Base-by-base conservation (phyloP, 1,140 invertebrate species). In the Papilio machaon region DNA sequence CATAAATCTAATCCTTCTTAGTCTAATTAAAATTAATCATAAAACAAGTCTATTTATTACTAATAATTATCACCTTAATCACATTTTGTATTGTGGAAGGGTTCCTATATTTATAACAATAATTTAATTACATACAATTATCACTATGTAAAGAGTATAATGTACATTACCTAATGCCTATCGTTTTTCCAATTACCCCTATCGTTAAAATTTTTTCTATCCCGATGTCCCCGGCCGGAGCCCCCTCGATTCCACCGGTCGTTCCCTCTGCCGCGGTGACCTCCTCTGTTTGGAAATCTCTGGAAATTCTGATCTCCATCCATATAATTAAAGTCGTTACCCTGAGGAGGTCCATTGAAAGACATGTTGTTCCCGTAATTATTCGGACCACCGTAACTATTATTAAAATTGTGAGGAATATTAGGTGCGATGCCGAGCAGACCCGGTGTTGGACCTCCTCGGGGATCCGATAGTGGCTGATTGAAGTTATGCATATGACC, bases 341-440 rank as follows among this genome's bases (percentile, higher is more conserved):
- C 87, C 17, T 87, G 86, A 15, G 89, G 85, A 54, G 89, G 91
- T n/a, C 91, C 92, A 81, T 94, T 95, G 79, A 91, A 94, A 47
- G 87, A 86, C 88, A 94, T 93, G 84, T 93, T 93, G 84, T 93
- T 94, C 19, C 88, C 88, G 81, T 90, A 93, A 86, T 92, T 94
- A 82, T 91, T 91, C 38, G 92, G 91, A 11, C 90, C 91, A 75
- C 90, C 90, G 83, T 91, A 94, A 79, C 91, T 87, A 79, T 82
- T 90, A 86, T 93, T 93, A 82, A 92, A 95, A 85, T 92, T 93
- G 82, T 94, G 94, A 9, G 94, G 94, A 46, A 95, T 93, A 83
- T 94, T 95, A 23, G 94, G 94, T 54, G 94, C 92, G 78, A 95
- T 95, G 30, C 94, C 94, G 80, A 95, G 85, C n/a, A 95, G 82